phyloP scores from a whole-genome alignment of 2,888 invertebrate genomes.

The Erebia epiphron region DNA sequence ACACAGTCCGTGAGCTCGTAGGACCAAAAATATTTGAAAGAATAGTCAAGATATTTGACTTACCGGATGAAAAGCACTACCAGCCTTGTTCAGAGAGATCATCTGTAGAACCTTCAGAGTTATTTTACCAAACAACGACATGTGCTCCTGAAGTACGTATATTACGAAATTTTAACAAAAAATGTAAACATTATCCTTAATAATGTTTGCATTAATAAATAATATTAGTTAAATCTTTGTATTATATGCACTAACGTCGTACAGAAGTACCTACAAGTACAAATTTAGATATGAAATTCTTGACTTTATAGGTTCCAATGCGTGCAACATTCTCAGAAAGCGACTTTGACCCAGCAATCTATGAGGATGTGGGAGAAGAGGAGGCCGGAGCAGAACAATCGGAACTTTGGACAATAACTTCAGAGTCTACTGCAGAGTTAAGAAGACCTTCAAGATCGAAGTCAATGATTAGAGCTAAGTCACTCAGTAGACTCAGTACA shows the following conservation, averaged over 20 bases:
- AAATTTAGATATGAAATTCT: background rate
- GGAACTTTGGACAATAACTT: constrained; percentile 53
- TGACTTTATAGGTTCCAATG: constrained; percentile 37
- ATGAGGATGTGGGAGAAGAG: constrained; percentile 44
- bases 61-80: constrained; percentile 57
- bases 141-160: constrained; percentile 42
- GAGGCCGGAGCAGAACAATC: constrained; percentile 49
- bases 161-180: background rate
- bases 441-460: constrained; percentile 48
- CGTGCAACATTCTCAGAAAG: constrained; percentile 50
- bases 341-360: constrained; percentile 49
- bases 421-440: constrained; percentile 43
- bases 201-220: too few species aligned
- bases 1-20: constrained; percentile 60
- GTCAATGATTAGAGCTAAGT: constrained; percentile 23
- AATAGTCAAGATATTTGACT: constrained; percentile 65
- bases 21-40: constrained; percentile 63
- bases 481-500: constrained; percentile 6
- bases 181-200: background rate
- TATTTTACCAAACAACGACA: constrained; percentile 47
- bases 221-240: too few species aligned
- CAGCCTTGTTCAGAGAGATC: constrained; percentile 50
- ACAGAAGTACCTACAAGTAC: background rate
- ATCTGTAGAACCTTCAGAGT: constrained; percentile 55
- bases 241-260: too few species aligned